Evolutionary conservation across 1,140 invertebrate species (phyloP), one percentile per base, ranked within the genome.

Genomic region (Drosophila truncata): DNA sequence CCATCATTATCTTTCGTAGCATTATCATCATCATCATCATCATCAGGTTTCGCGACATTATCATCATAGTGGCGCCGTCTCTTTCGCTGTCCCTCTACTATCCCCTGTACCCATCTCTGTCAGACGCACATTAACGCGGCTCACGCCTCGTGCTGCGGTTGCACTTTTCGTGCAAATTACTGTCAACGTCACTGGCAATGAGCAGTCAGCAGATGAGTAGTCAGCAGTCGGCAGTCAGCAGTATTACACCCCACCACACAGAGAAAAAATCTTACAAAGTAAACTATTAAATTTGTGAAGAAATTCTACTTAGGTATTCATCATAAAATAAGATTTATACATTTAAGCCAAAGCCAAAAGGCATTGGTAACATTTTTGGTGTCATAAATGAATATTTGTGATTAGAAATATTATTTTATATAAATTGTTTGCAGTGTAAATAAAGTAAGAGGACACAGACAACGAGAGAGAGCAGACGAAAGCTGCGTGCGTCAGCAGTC

Each of bases 121-220:
- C 63, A 2, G 39, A 62, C 82, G 69, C 72, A 78, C 87, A 87
- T 88, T 87, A 87, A 83, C 72, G 74, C 67, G 70, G 33, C 64
- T 41, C 54, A 72, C 29, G 82, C 79, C 76, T 88, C 84, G 62
- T 88, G 84, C 84, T 86, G 83, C 76, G 83, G 83, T 86, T 86
- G 83, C 83, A 86, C 83, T 88, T 83, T 86, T 77, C 80, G 84
- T 73, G 76, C 76, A 86, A 86, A 86, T 86, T 86, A 86, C 83
- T 88, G 83, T 83, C 83, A 88, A 83, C 80, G 84, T 87, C 76
- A 79, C 49, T 50, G 49, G 67, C 77, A 80, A 65, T 52, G 54
- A 66, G 60, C 62, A 80, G 78, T 55, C 74, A 74, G 70, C 69
- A 70, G 59, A 52, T 50, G 44, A 31, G 58, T 31, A 64, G 61